Evolutionary conservation across 2,888 invertebrate genomes (phyloP).

Genomic region (Cephonodes hylas): DNA sequence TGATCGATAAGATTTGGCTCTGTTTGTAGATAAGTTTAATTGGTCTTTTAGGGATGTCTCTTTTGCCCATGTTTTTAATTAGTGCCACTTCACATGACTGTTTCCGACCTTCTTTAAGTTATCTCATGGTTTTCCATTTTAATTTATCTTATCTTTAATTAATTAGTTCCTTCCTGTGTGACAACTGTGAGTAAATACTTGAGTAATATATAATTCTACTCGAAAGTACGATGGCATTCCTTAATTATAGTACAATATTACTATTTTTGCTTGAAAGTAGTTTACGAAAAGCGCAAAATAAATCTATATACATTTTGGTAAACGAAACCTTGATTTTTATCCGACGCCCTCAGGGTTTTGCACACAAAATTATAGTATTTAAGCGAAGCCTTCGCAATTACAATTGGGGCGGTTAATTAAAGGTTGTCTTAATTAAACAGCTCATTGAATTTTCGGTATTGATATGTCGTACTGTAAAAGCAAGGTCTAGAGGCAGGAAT

Average conservation of each 20-base stretch:
- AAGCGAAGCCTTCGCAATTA: neutral
- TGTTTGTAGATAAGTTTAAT: neutral
- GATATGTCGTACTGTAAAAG: neutral
- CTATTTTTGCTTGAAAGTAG: slow-evolving; percentile 2
- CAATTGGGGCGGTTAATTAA: neutral
- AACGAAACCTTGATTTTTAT: slow-evolving; percentile 20
- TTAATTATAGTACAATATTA: too few species aligned
- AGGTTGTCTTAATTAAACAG: neutral
- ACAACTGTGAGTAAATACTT: too few species aligned
- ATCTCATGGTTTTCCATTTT: neutral
- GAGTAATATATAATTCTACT: too few species aligned
- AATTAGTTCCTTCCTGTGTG: neutral
- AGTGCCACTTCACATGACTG: too few species aligned
- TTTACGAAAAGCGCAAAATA: slow-evolving; percentile 12
- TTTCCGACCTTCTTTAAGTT: too few species aligned
- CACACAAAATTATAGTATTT: neutral
- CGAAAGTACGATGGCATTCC: too few species aligned
- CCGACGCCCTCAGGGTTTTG: neutral
- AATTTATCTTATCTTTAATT: neutral
- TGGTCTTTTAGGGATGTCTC: neutral
- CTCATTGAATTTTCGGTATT: neutral
- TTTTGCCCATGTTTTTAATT: neutral
- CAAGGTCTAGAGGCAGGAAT: neutral
- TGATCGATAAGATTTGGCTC: neutral
- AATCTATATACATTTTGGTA: neutral